Percentiles rank a stretch among this genome's conserved stretches.
Conservation (phyloP, 2,113 vertebrate genomes). For the Ondatra zibethicus region DNA sequence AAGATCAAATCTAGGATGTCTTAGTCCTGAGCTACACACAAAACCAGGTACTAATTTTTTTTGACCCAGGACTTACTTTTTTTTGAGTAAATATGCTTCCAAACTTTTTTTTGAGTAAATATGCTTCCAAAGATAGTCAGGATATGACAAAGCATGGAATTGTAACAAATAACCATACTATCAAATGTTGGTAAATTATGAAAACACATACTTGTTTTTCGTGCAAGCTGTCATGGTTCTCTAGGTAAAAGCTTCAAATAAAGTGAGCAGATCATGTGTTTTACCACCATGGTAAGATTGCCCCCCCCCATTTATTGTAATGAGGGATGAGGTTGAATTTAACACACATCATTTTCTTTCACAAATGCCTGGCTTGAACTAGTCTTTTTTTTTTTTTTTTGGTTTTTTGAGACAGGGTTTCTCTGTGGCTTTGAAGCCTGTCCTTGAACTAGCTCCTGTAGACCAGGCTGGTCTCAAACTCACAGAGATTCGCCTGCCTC, state of each 20-base stretch:
- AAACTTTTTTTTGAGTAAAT: background rate
- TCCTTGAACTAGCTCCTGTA: no score
- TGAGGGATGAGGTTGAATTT: background rate
- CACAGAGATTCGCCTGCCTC: no score
- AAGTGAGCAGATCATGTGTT: background rate
- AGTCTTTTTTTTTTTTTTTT: no score
- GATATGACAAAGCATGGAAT: background rate
- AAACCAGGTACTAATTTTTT: background rate
- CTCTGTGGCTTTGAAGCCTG: no score
- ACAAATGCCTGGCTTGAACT: no score
- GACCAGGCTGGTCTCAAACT: no score
- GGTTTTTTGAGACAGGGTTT: no score
- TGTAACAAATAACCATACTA: background rate
- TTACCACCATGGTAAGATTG: background rate
- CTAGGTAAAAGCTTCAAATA: background rate
- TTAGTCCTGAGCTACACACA: background rate
- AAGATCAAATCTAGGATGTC: background rate
- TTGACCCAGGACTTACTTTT: background rate
- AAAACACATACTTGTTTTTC: background rate
- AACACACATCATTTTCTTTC: background rate
- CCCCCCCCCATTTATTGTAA: accelerated
- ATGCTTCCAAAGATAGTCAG: background rate
- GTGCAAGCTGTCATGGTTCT: background rate
- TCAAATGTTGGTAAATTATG: background rate
- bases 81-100: background rate